Conservation (phyloP, 92 coral and sea anemone species). For the Diadumene lineata region DNA sequence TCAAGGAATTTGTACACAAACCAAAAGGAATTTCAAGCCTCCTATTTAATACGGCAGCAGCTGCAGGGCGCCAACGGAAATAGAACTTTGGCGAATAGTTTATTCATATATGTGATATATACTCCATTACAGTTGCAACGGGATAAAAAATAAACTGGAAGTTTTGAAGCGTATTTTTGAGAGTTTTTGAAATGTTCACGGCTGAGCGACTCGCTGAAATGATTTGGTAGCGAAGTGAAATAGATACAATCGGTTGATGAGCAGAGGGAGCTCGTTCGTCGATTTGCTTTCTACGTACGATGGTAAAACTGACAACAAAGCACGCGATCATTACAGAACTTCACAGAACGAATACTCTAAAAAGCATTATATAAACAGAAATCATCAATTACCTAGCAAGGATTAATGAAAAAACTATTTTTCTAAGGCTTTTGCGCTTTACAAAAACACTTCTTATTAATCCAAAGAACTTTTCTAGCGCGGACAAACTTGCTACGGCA, state of each 20-base stretch:
- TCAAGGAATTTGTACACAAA: neutral
- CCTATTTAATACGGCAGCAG: neutral
- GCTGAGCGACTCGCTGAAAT: slow-evolving; percentile 10
- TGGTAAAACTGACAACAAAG: no score
- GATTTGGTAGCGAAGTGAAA: slow-evolving; percentile 1
- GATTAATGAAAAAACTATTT: slow-evolving; percentile 4
- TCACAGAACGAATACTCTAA: neutral
- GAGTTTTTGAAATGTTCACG: slow-evolving; percentile 6
- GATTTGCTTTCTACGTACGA: no score
- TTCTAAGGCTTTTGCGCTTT: slow-evolving; percentile 11
- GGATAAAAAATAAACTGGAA: neutral
- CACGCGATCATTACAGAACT: neutral
- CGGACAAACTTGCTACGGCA: slow-evolving; percentile 1
- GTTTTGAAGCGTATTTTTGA: neutral
- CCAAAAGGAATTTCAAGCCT: neutral
- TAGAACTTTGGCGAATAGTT: slow-evolving; percentile 4
- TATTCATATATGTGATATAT: neutral
- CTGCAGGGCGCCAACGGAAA: slow-evolving; percentile 13
- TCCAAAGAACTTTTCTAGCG: slow-evolving; percentile 20
- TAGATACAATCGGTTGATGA: neutral
- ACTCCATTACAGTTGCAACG: neutral
- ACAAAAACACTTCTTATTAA: slow-evolving; percentile 11
- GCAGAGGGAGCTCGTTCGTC: no score
- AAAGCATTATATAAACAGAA: neutral
- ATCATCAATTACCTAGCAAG: neutral